Base-by-base conservation (phyloP, 2,797 vertebrate species). In the Microctenopoma lineatum region DNA sequence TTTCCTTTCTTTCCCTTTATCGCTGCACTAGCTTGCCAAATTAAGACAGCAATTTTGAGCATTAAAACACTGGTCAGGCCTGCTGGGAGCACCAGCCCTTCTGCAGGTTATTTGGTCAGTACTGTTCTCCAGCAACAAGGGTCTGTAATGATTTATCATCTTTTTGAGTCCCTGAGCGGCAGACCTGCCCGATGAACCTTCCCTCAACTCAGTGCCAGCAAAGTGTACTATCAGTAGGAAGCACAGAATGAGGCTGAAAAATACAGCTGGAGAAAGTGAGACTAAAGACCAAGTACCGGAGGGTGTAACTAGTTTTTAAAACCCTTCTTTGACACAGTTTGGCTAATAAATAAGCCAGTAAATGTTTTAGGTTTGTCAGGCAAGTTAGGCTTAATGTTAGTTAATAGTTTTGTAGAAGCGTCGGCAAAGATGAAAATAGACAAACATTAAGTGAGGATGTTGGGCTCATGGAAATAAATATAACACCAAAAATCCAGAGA, bases 101-200 rank as follows among this genome's bases (percentile, higher is more conserved):
- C 62, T 60, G 73, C 75, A 47, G 81, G 79, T 84, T 83, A 77
- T 69, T 75, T 61, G 77, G 78, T 83, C 83, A 68, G 75, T 44
- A 10, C 39, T 7, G 42, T 50, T 58, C 70, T 80, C 46, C 4
- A 3, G 69, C 72, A 69, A 74, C 78, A 65, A 79, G 44, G 61
- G 70, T 57, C 72, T 4, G 9, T 70, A 70, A 83, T 82, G 76
- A 85, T 89, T 80, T 75, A 85, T 87, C 27, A 5, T 65, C 68
- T 50, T 48, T 59, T 59, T 64, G 68, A 75, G 70, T 84, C 77
- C 70, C 75, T 36, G 67, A 70, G 78, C 59, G 75, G 55, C 56
- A 81, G 73, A 80, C 78, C 84, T 85, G 76, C 57, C 63, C 10
- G 16, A 47, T 80, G 77, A 88, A 84, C 84, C 55, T 63, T 56